Percentiles rank a stretch among this genome's conserved stretches.
These are phyloP conservation scores for Lepidocyrtoides sp. DNA, from an alignment of 2,888 invertebrate species.

Conservation along the genomic window DNA sequence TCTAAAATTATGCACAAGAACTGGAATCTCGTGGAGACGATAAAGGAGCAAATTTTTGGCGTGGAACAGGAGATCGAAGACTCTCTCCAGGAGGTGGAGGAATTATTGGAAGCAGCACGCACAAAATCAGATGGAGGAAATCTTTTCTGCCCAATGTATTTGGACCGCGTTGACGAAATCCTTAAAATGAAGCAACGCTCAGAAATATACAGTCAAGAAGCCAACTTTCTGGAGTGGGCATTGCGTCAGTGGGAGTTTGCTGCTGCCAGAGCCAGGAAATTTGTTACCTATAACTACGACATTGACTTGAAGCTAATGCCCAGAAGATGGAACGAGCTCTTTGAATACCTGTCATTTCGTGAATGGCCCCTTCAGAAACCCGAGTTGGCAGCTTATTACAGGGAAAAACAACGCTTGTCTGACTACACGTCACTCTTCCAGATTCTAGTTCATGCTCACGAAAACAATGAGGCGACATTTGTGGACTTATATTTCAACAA, in stretches of 20 bases:
- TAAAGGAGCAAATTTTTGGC: slow-evolving; percentile 60
- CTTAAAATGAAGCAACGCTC: background rate
- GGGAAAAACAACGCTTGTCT: no score
- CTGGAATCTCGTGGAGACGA: slow-evolving; percentile 40
- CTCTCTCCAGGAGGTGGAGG: background rate
- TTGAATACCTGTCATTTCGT: no score
- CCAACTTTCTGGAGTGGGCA: no score
- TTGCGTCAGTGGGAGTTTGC: no score
- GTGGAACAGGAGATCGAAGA: slow-evolving; percentile 16
- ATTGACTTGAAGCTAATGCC: no score
- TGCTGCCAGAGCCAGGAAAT: no score
- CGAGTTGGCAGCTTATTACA: no score
- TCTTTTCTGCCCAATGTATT: background rate
- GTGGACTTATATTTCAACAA: background rate
- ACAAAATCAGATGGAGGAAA: background rate
- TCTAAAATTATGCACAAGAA: slow-evolving; percentile 84
- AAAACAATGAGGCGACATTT: background rate
- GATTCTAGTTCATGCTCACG: slow-evolving; percentile 17
- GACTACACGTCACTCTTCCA: no score
- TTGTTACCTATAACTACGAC: no score
- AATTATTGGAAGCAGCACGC: background rate
- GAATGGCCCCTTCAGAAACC: no score
- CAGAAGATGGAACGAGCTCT: no score
- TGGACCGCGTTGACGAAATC: background rate
- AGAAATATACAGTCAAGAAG: background rate